These are phyloP conservation scores for Drosophila kurseongensis DNA, from an alignment of 1,140 invertebrate species.

Conservation along the genomic window DNA sequence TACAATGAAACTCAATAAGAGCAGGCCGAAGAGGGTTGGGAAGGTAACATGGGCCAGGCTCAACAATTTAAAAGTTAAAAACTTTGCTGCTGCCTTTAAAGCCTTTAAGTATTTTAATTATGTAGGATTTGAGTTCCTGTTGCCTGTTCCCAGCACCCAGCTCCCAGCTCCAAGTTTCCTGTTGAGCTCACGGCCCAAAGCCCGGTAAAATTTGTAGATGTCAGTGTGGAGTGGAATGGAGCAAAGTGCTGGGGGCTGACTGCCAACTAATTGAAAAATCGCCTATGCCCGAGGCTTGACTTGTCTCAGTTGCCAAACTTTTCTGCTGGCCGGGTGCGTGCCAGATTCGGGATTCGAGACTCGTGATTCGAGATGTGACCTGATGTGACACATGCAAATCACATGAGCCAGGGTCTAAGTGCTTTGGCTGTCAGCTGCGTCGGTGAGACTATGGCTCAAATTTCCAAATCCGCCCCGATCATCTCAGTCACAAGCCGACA, in stretches of 20 bases:
- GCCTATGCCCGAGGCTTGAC: constrained; percentile 59
- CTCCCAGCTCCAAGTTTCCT: neutral
- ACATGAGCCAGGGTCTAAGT: constrained; percentile 46
- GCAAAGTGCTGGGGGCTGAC: constrained; percentile 9
- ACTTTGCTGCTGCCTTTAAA: constrained; percentile 73
- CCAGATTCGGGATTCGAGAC: constrained; percentile 10
- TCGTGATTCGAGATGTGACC: constrained; percentile 35
- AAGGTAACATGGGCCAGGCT: constrained; percentile 41
- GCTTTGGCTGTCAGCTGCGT: constrained; percentile 29
- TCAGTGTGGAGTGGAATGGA: constrained; percentile 7
- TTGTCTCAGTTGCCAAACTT: constrained; percentile 25
- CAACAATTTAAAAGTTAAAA: constrained; percentile 77
- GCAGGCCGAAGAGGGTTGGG: neutral
- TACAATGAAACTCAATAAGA: constrained; percentile 42
- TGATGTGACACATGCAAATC: constrained; percentile 79
- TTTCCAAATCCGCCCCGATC: constrained; percentile 31
- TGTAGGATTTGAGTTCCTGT: constrained; percentile 73
- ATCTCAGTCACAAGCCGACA: constrained; percentile 17
- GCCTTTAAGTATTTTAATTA: constrained; percentile 83
- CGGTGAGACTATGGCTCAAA: constrained; percentile 12
- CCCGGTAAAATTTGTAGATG: constrained; percentile 68
- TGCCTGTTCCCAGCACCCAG: constrained; percentile 10
- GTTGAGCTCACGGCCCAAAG: constrained; percentile 48
- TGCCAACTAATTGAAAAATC: constrained; percentile 77
- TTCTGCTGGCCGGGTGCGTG: constrained; percentile 4